Conservation (phyloP, 2,797 vertebrate species). For the Cephalopachus bancanus region DNA sequence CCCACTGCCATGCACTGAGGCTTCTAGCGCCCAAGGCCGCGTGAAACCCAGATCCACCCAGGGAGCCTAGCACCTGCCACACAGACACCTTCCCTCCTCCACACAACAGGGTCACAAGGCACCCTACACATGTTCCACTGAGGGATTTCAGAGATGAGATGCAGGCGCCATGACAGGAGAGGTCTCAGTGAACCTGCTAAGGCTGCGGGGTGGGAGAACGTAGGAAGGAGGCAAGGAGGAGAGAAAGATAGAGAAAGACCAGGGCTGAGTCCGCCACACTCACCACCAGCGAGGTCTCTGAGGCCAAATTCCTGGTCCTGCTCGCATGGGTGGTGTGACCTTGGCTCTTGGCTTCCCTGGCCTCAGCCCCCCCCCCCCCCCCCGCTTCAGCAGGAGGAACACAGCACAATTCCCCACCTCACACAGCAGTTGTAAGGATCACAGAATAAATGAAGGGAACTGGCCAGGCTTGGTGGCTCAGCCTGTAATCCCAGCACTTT, state of each 20-base stretch:
- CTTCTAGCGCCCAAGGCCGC: slow-evolving; percentile 92
- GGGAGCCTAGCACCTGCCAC: slow-evolving; percentile 85
- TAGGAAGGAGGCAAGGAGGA: not conserved
- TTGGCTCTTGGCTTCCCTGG: not conserved
- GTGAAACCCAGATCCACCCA: slow-evolving; percentile 86
- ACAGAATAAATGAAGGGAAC: not conserved
- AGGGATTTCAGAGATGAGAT: slow-evolving; percentile 85
- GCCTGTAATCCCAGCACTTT: not conserved
- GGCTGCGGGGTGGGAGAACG: rapidly evolving
- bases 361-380: not conserved
- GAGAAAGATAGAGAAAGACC: not conserved
- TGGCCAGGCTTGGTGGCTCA: not conserved
- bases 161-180: slow-evolving; percentile 85
- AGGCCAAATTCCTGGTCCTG: not conserved
- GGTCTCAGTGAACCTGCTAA: slow-evolving; percentile 91
- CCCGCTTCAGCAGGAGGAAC: not conserved
- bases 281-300: not conserved
- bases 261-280: not conserved
- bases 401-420: not conserved
- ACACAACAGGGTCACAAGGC: slow-evolving; percentile 89
- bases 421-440: not conserved
- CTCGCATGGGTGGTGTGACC: no score
- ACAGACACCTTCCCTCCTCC: slow-evolving; percentile 89
- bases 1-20: slow-evolving; percentile 92
- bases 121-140: rapidly evolving